Evolutionary conservation across 2,113 vertebrate species (phyloP), one percentile per base, ranked within the genome.

Genomic region (Elephantulus edwardii): DNA sequence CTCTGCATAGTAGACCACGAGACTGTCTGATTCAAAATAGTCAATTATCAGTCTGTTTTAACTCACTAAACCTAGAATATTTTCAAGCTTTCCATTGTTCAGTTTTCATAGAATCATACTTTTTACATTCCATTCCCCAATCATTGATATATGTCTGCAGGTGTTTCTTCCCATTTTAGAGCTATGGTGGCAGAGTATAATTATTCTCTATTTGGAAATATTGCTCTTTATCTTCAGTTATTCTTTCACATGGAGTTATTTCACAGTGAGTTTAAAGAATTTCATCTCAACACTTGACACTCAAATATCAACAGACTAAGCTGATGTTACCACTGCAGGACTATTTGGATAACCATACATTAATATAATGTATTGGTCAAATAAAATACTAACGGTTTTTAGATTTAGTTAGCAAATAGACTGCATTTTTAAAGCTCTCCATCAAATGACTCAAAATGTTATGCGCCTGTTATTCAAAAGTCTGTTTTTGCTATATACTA

Each of bases 361-460:
- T 70, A 78, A n/a, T 50, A 76, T 60, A 60, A 5, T 50, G 28
- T 6, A 68, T 8, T 56, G 24, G 62, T 44, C 38, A 54, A 77
- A 68, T 52, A 35, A 83, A 50, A 81, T 50, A 58, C 48, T 64
- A 85, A 56, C 8, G 58, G 30, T 20, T 30, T 48, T 54, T 66
- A 75, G 77, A 77, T 68, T 91, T 87, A 56, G 28, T 70, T 87
- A 46, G 6, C 16, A 77, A 89, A 60, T 2, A 5, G 24, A 3
- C 62, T 89, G 7, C 14, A 60, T 87, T 93, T 71, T 92, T 87
- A 86, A 44, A 70, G 19, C 28, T 58, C 24, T 60, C n/a, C n/a
- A 83, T 12, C 83, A n/a, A 83, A 74, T 44, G 30, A 88, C 24
- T 17, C 35, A 91, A 60, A n/a, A 24, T 42, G 19, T 62, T 75